Base-by-base conservation (phyloP, 2,797 vertebrate genomes). In the Lophura swinhoii region DNA sequence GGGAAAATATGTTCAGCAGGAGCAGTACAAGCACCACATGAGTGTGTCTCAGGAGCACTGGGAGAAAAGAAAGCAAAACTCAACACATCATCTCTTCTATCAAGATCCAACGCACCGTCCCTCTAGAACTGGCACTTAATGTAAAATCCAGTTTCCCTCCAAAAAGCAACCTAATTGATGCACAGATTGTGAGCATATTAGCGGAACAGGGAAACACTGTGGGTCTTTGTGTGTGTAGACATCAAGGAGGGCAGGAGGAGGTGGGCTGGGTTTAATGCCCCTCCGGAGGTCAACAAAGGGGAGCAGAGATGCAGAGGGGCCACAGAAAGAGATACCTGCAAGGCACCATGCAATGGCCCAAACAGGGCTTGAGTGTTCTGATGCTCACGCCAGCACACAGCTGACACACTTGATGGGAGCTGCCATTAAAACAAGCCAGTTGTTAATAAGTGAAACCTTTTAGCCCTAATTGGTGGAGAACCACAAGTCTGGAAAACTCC, bases 361-460 rank as follows among this genome's bases (percentile, higher is more conserved):
- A 23, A 14, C 22, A 29, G 48, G 9, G 26, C 44, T 84, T 23
- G n/a, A 41, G 18, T 75, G 88, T 46, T 44, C 46, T 46, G 56
- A 62, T 75, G 60, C 89, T 90, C 75, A 91, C 63, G 46, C 26
- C 72, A 74, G 44, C 15, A 46, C 73, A 48, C 18, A 59, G 59
- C 26, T 48, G 63, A 87, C 94, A 68, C 56, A 26, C 41, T 91
- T 84, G 79, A 60, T 51, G 84, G 41, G 7, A 79, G 39, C 53
- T 92, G 88, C 85, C 92, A 88, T 93, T 97, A 95, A 93, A 96
- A 91, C 96, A 96, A 96, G 81, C 89, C 87, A 80, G 96, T 92
- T 96, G 96, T 96, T 97, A 97, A 97, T 96, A 96, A 97, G 91
- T 73, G 73, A 70, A 95, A 48, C 84, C 76, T 97, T 97, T 96